Base-by-base conservation (phyloP, 2,113 vertebrate genomes). In the Geococcyx californianus region DNA sequence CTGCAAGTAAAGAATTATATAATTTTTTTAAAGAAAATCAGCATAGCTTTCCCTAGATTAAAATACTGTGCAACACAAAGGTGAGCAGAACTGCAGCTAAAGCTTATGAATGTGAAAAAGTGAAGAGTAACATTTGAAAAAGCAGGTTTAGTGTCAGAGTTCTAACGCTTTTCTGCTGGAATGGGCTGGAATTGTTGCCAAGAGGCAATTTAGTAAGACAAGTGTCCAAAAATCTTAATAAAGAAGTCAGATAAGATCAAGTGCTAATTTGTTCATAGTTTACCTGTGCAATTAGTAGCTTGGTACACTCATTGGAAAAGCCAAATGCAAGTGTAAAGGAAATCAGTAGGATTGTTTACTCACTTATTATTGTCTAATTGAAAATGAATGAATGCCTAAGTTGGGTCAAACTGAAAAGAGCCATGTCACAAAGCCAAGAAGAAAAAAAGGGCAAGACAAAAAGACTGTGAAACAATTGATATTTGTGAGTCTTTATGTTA, bases 1-100 rank as follows among this genome's bases (percentile, higher is more conserved):
- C 98, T 98, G 76, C 45, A 78, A n/a, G 38, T n/a, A 73, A 85
- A 80, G 6, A 63, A 16, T 55, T 26, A 9, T 20, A 52, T 23
- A 7, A 47, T 83, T 38, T 16, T 64, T 56, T 31, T 1, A 23
- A 60, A 47, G 18, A 66, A 62, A 89, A 89, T 69, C 28, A 67
- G 42, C 42, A 23, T 26, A 45, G n/a, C 9, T 69, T 17, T 13
- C 55, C 10, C 9, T 77, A 49, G n/a, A 73, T 76, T 84, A 62
- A 84, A 95, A 66, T 47, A 34, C 6, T 66, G 9, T 75, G 87
- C n/a, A 9, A 14, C 60, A 40, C 17, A 81, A 74, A 91, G 15
- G 12, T 36, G 56, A 56, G 31, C 34, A 52, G 52, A 73, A 81
- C 5, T 25, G 25, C 20, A 76, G 17, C 9, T 63, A 29, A 82